Evolutionary conservation across 2,888 invertebrate genomes (phyloP).

Genomic region (Cosmopolites sordidus): DNA sequence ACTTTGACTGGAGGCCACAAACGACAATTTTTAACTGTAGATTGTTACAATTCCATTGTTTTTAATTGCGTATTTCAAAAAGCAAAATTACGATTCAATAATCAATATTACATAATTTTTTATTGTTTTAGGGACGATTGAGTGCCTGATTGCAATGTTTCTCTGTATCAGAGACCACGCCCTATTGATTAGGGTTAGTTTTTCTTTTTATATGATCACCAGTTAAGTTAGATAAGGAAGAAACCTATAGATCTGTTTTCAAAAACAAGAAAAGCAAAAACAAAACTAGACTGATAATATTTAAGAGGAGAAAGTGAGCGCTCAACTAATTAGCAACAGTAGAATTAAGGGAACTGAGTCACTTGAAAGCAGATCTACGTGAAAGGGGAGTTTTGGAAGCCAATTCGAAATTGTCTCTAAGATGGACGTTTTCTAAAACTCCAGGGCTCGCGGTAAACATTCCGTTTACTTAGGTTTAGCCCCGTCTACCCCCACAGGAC

Average conservation of each 20-base stretch:
- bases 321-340: not conserved
- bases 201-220: slow-evolving; percentile 1
- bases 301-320: not conserved
- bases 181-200: slow-evolving; percentile 10
- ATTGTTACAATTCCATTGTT: too few species aligned
- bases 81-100: too few species aligned
- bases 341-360: not conserved
- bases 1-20: too few species aligned
- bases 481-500: not conserved
- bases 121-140: slow-evolving; percentile 37
- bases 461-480: slow-evolving; percentile 32
- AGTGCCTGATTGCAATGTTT: slow-evolving; percentile 39
- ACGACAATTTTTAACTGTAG: too few species aligned
- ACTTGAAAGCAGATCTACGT: not conserved
- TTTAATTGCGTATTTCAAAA: too few species aligned
- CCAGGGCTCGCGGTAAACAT: slow-evolving; percentile 30
- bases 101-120: too few species aligned
- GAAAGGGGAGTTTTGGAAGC: not conserved
- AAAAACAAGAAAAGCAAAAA: too few species aligned
- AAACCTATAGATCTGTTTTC: not conserved
- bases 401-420: not conserved
- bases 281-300: not conserved
- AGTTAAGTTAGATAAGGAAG: too few species aligned
- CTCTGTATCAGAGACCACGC: slow-evolving; percentile 44
- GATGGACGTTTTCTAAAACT: slow-evolving; percentile 3